These are phyloP conservation scores for Cherax quadricarinatus DNA, from an alignment of 1,140 invertebrate species.

Conservation along the genomic window DNA sequence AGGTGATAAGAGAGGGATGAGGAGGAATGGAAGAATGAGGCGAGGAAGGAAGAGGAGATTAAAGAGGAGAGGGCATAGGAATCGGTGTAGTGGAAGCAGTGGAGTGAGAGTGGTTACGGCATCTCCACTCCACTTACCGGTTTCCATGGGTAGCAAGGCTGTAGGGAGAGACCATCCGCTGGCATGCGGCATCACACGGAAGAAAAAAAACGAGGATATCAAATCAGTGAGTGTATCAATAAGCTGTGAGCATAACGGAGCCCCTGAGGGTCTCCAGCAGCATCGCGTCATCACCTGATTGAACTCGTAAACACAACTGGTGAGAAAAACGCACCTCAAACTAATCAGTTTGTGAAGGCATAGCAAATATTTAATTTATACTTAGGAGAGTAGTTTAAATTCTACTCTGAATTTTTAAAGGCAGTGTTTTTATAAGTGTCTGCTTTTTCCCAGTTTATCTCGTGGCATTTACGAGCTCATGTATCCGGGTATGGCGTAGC, in stretches of 20 bases:
- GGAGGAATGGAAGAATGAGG: not conserved
- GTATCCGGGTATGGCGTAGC: not conserved
- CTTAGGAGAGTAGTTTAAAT: too few species aligned
- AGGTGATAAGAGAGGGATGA: not conserved
- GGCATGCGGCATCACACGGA: slow-evolving; percentile 47
- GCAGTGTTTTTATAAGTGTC: too few species aligned
- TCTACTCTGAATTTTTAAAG: too few species aligned
- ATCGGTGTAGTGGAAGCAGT: not conserved
- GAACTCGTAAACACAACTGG: too few species aligned
- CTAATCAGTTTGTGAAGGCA: too few species aligned
- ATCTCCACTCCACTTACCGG: slow-evolving; percentile 57
- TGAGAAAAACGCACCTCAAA: too few species aligned
- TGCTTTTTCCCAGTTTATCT: too few species aligned
- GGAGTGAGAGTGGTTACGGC: not conserved
- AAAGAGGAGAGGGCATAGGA: not conserved
- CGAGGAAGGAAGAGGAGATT: too few species aligned
- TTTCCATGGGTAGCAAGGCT: slow-evolving; percentile 68
- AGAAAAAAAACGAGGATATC: slow-evolving; percentile 30
- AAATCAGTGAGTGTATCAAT: slow-evolving; percentile 41
- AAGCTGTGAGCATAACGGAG: slow-evolving; percentile 27
- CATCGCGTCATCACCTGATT: too few species aligned
- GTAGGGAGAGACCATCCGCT: slow-evolving; percentile 40
- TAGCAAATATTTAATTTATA: too few species aligned
- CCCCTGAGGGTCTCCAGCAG: not conserved
- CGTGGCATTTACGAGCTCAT: not conserved